Evolutionary conservation across 2,888 invertebrate species (phyloP).

Genomic region (Agriopis marginaria): DNA sequence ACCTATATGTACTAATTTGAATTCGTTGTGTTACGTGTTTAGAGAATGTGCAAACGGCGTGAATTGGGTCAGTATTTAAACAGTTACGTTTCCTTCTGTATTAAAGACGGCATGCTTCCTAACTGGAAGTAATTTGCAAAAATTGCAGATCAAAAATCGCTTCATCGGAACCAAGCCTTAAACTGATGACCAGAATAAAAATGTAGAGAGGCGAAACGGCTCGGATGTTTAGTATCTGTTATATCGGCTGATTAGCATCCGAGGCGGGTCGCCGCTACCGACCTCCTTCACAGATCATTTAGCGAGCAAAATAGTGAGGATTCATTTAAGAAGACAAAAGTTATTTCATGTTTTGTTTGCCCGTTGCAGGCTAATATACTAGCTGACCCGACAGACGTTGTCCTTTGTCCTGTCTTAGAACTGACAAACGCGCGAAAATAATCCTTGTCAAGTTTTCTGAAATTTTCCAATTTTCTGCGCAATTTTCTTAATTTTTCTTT

Average conservation of each 20-base stretch:
- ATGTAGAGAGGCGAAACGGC: constrained; percentile 52
- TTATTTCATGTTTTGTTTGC: neutral
- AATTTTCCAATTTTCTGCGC: no score
- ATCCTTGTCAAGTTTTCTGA: no score
- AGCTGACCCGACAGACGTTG: no score
- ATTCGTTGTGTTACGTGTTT: no score
- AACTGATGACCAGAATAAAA: constrained; percentile 63
- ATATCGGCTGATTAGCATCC: constrained; percentile 67
- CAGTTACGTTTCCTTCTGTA: neutral
- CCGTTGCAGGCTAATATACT: neutral
- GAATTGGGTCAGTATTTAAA: no score
- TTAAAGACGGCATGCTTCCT: no score
- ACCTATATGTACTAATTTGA: no score
- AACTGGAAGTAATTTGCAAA: constrained; percentile 1
- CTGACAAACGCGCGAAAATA: no score
- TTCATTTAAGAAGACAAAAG: neutral
- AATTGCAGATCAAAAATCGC: constrained; percentile 35
- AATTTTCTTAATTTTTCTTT: no score
- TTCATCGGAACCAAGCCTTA: constrained; percentile 46
- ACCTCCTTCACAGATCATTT: constrained; percentile 38
- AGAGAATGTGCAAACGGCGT: no score
- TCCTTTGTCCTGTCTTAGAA: no score
- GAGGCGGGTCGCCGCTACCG: constrained; percentile 39
- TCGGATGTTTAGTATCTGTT: constrained; percentile 51
- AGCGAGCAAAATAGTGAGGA: constrained; percentile 17